Conservation (phyloP, 2,888 invertebrate species). For the Tipula unca region DNA sequence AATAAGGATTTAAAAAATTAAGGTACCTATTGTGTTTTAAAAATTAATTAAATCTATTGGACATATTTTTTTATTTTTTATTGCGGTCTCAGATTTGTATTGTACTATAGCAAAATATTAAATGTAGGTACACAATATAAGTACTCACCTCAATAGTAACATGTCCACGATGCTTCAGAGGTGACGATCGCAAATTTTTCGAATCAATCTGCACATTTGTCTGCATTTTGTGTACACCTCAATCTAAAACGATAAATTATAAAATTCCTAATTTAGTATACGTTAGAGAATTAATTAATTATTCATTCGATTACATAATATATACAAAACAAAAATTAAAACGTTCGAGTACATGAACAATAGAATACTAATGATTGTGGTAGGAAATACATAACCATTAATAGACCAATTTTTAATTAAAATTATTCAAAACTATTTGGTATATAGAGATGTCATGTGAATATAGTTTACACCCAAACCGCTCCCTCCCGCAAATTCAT, state of each 20-base stretch:
- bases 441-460: neutral
- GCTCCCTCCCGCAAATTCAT: neutral
- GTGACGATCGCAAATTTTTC: conserved; percentile 52
- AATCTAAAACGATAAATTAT: neutral
- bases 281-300: neutral
- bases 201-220: conserved; percentile 68
- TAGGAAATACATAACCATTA: neutral
- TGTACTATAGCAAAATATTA: no score
- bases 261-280: neutral
- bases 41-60: no score
- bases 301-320: neutral
- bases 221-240: conserved; percentile 47
- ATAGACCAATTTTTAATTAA: neutral
- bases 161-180: conserved; percentile 41
- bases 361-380: neutral
- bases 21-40: no score
- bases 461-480: neutral
- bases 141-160: conserved; percentile 41
- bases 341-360: neutral
- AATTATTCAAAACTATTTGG: neutral
- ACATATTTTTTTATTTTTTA: no score
- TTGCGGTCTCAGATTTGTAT: no score
- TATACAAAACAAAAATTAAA: neutral
- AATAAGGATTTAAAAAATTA: no score
- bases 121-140: no score